These are phyloP conservation scores for Strix aluco DNA, from an alignment of 2,113 vertebrate species.

Conservation along the genomic window DNA sequence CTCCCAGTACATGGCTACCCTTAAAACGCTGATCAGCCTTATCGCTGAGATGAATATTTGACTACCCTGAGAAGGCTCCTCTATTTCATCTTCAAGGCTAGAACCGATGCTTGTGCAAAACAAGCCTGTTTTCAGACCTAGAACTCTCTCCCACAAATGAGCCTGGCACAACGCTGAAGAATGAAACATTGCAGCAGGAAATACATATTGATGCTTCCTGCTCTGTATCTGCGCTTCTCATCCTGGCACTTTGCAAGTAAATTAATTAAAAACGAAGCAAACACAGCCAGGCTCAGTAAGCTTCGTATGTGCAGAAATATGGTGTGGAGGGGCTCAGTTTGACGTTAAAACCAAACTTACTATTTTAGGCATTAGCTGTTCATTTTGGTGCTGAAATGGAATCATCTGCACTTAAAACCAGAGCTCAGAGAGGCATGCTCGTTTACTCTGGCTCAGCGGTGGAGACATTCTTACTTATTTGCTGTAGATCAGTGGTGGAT, in stretches of 20 bases:
- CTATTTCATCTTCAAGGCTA: background rate
- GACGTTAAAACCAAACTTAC: background rate
- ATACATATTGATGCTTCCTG: background rate
- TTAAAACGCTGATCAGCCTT: background rate
- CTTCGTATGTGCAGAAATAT: background rate
- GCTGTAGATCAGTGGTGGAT: background rate
- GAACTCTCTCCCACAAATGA: background rate
- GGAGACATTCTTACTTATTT: background rate
- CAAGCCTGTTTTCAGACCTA: background rate
- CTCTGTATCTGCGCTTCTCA: rapidly evolving
- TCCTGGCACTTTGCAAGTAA: background rate
- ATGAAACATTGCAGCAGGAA: background rate
- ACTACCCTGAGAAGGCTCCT: background rate
- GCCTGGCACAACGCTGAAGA: background rate
- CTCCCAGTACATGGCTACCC: background rate
- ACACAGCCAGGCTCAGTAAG: background rate
- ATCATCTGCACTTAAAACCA: background rate
- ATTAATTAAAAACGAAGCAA: background rate
- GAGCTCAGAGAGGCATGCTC: background rate
- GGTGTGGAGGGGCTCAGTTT: background rate
- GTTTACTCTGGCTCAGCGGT: background rate
- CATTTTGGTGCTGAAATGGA: background rate
- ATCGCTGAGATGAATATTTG: background rate
- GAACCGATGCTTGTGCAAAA: background rate
- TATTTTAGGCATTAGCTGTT: background rate